phyloP scores from a whole-genome alignment of 2,113 vertebrate species.

The Campylomormyrus numenius region DNA sequence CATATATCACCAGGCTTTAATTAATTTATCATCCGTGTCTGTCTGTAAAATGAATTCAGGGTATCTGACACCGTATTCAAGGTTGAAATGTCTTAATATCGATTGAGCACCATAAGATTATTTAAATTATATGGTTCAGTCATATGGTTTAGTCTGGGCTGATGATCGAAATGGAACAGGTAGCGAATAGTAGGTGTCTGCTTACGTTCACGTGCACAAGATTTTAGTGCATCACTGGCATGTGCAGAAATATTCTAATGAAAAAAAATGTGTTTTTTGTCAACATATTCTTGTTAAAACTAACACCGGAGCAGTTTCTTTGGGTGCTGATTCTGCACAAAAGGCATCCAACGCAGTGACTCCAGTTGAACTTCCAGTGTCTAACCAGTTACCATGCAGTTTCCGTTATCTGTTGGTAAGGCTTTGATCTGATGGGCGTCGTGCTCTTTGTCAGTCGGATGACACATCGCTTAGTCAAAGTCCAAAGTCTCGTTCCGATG shows the following conservation, averaged over 20 bases:
- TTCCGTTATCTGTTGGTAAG: background rate
- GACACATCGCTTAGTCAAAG: background rate
- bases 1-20: slow-evolving; percentile 32
- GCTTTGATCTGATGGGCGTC: background rate
- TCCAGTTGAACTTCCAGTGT: background rate
- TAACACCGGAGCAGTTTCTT: background rate
- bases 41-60: slow-evolving; percentile 13
- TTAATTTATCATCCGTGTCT: slow-evolving; percentile 24
- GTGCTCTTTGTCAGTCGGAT: background rate
- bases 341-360: background rate
- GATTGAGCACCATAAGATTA: background rate
- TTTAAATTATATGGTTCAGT: slow-evolving; percentile 9
- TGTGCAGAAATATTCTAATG: background rate
- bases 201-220: background rate
- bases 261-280: background rate
- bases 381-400: background rate
- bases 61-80: slow-evolving; percentile 19
- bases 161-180: background rate
- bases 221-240: background rate
- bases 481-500: background rate
- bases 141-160: background rate
- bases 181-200: background rate
- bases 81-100: slow-evolving; percentile 23
- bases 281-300: background rate
- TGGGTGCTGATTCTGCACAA: background rate